A percentile compares a stretch with the other conserved stretches of the same genome.
These are phyloP conservation scores for Meta bourneti DNA, from an alignment of 2,888 invertebrate genomes.

Conservation along the genomic window DNA sequence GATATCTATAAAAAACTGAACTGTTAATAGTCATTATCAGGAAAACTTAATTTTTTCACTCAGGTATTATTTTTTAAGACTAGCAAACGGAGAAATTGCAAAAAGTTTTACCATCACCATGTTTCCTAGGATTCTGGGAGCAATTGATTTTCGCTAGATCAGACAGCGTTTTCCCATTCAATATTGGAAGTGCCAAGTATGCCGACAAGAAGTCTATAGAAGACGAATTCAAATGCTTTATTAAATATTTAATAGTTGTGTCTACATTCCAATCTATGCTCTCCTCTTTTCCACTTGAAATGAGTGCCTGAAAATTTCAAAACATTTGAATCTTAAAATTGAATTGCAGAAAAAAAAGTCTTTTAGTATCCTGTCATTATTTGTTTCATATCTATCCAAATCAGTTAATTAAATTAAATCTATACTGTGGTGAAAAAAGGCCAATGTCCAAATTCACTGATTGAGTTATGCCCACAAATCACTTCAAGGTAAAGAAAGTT, in stretches of 20 bases:
- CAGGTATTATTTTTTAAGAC: background rate
- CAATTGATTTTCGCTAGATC: conserved; percentile 27
- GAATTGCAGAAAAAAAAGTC: too few relatives aligned
- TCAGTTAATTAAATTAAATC: too few relatives aligned
- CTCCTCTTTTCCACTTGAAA: conserved; percentile 42
- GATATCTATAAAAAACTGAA: background rate
- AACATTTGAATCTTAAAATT: background rate
- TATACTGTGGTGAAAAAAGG: too few relatives aligned
- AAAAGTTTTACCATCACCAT: background rate
- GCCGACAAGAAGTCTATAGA: background rate
- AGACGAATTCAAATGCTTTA: conserved; percentile 10
- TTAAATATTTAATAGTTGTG: conserved; percentile 33
- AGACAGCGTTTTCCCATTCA: conserved; percentile 28
- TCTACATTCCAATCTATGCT: conserved; percentile 36
- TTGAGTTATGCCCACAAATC: too few relatives aligned
- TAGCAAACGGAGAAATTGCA: background rate
- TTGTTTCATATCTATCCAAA: too few relatives aligned
- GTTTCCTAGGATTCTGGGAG: conserved; percentile 29
- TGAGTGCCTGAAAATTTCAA: conserved; percentile 18
- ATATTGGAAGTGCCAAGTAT: conserved; percentile 23
- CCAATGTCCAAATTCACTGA: too few relatives aligned
- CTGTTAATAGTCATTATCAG: too few relatives aligned
- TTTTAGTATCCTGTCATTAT: too few relatives aligned
- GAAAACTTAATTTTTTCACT: background rate
- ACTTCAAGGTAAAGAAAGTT: too few relatives aligned